Evolutionary conservation across 2,113 vertebrate genomes (phyloP).

Genomic region (Phrynosoma blainvillii): DNA sequence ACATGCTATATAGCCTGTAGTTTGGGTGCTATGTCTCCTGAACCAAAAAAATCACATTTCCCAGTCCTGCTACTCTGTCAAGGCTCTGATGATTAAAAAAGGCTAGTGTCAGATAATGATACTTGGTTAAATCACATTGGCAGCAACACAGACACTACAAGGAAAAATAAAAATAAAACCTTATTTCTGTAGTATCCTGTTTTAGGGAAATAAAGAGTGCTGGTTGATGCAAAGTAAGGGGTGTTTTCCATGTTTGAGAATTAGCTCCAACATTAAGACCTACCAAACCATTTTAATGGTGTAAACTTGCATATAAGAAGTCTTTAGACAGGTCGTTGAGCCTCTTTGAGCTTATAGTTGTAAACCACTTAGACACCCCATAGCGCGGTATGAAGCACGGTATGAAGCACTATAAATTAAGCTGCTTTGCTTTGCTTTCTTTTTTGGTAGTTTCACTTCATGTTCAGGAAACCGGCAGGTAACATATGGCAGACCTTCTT

Average conservation of each 20-base stretch:
- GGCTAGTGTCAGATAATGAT: slow-evolving; percentile 4
- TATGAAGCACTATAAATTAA: too few species aligned
- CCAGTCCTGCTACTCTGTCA: neutral
- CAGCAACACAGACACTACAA: neutral
- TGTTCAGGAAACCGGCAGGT: too few species aligned
- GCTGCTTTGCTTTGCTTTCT: too few species aligned
- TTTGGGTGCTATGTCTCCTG: slow-evolving; percentile 3
- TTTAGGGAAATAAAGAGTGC: neutral
- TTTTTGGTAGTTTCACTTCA: too few species aligned
- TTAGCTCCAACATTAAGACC: neutral
- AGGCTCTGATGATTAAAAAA: neutral
- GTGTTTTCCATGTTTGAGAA: neutral
- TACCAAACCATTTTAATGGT: too few species aligned
- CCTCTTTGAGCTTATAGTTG: too few species aligned
- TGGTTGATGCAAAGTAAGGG: neutral
- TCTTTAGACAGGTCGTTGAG: too few species aligned
- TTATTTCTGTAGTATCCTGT: neutral
- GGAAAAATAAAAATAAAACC: neutral
- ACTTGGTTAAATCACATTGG: too few species aligned
- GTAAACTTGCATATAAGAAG: too few species aligned
- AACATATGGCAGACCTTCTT: too few species aligned
- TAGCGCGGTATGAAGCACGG: too few species aligned
- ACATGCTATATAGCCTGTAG: neutral
- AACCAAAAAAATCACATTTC: neutral
- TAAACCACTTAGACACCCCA: too few species aligned